A percentile compares a stretch with the other conserved stretches of the same genome.
Conservation (phyloP, 2,113 vertebrate species). For the Zosterops pallidus region DNA sequence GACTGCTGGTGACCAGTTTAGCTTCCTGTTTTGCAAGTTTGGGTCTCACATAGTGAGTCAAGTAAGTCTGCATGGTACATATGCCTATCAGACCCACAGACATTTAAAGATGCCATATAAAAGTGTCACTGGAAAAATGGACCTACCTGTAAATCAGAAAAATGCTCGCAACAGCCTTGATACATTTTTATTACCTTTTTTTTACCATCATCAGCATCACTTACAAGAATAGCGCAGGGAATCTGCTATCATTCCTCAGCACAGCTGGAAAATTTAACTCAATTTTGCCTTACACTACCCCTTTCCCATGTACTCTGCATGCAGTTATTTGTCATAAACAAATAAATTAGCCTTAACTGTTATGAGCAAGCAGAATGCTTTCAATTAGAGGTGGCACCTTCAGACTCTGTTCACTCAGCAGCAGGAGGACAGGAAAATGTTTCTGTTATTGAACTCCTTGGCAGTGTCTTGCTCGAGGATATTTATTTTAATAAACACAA, state of each 20-base stretch:
- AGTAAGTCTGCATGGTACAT: not conserved
- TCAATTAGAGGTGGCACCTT: constrained; percentile 57
- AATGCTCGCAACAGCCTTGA: not conserved
- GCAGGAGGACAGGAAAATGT: constrained; percentile 23
- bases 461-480: not conserved
- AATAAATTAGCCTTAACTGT: constrained; percentile 48
- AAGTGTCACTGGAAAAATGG: not conserved
- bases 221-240: not conserved
- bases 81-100: not conserved
- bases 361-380: not conserved
- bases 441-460: constrained; percentile 10
- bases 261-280: constrained; percentile 28
- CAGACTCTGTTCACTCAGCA: constrained; percentile 18
- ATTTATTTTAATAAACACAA: constrained; percentile 70
- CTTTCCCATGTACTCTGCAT: constrained; percentile 1
- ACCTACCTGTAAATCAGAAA: not conserved
- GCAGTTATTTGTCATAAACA: constrained; percentile 47
- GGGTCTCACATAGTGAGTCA: not conserved
- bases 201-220: not conserved
- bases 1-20: not conserved
- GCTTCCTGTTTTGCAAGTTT: not conserved
- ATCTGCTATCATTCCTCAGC: not conserved
- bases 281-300: not conserved
- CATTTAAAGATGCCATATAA: not conserved
- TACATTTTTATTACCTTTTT: not conserved